Evolutionary conservation across 2,888 invertebrate species (phyloP).

Genomic region (Folsomia candida): DNA sequence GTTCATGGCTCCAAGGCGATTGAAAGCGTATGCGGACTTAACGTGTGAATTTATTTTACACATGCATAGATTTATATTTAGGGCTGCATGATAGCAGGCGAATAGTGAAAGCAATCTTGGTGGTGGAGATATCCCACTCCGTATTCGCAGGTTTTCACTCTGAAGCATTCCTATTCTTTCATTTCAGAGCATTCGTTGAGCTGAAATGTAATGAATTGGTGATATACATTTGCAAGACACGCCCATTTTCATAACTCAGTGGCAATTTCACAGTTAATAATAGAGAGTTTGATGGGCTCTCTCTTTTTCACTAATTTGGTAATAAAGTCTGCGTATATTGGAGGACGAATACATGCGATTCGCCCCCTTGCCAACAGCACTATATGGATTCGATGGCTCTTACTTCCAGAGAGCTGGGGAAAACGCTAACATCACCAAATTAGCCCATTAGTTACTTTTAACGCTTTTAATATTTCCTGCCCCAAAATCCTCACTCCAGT

Average conservation of each 20-base stretch:
- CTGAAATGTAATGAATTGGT: slow-evolving; percentile 6
- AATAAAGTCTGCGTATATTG: neutral
- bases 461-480: slow-evolving; percentile 22
- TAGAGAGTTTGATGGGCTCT: slow-evolving; percentile 12
- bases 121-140: too few species aligned
- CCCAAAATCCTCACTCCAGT: slow-evolving; percentile 10
- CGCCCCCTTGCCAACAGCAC: neutral
- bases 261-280: slow-evolving; percentile 19
- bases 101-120: too few species aligned
- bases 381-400: neutral
- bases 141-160: too few species aligned
- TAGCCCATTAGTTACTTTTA: slow-evolving; percentile 19
- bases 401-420: neutral
- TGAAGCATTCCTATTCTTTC: neutral
- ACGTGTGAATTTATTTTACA: too few species aligned
- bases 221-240: slow-evolving; percentile 6
- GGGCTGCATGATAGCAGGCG: too few species aligned
- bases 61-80: too few species aligned
- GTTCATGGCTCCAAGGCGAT: too few species aligned
- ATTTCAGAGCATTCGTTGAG: neutral
- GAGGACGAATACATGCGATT: neutral
- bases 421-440: slow-evolving; percentile 1
- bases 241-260: slow-evolving; percentile 17
- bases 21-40: too few species aligned
- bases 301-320: neutral